These are phyloP conservation scores for Rhineura floridana DNA, from an alignment of 2,113 vertebrate species.

Conservation along the genomic window DNA sequence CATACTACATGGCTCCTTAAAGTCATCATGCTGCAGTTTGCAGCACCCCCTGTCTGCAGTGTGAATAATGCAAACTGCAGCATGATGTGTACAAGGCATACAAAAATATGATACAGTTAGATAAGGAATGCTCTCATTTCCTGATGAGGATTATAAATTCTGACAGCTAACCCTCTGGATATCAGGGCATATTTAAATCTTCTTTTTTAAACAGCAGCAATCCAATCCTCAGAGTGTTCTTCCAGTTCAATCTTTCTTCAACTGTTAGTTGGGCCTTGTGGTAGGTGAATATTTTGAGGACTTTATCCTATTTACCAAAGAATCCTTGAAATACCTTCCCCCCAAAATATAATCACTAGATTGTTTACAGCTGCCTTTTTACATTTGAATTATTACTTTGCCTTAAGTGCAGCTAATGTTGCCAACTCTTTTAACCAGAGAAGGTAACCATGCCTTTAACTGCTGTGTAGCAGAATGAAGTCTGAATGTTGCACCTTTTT, in stretches of 20 bases:
- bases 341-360: not conserved
- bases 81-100: no score
- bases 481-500: not conserved
- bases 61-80: no score
- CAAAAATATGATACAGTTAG: no score
- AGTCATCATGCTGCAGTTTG: no score
- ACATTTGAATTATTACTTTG: not conserved
- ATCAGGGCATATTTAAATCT: not conserved
- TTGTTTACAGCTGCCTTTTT: not conserved
- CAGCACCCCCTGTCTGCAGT: no score
- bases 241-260: not conserved
- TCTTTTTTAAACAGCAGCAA: not conserved
- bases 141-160: not conserved
- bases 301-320: not conserved
- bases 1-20: no score
- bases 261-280: not conserved
- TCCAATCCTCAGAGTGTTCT: not conserved
- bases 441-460: not conserved
- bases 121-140: no score
- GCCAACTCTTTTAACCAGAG: not conserved
- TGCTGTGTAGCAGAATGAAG: not conserved
- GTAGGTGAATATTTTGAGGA: not conserved
- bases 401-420: not conserved
- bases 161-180: not conserved
- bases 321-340: not conserved